These are phyloP conservation scores for Heliornis fulica DNA, from an alignment of 2,113 vertebrate species.

Conservation along the genomic window DNA sequence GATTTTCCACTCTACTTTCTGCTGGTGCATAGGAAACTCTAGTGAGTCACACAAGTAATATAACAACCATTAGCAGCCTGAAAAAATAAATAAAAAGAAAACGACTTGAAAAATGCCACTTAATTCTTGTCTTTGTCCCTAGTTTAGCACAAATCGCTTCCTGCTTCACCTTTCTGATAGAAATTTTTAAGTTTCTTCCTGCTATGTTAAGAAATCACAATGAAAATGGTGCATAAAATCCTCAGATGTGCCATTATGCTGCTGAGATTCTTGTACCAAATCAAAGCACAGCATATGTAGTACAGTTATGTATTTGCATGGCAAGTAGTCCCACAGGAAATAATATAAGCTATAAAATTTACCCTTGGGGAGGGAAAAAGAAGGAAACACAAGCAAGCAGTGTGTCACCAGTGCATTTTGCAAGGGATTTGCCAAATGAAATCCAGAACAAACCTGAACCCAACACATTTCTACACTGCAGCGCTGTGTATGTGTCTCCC, in stretches of 20 bases:
- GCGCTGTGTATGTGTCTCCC: neutral
- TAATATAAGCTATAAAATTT: constrained; percentile 22
- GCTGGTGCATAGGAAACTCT: constrained; percentile 47
- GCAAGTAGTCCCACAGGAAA: constrained; percentile 36
- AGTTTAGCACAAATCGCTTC: neutral
- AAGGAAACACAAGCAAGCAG: neutral
- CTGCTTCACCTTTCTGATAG: neutral
- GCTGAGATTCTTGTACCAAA: constrained; percentile 3
- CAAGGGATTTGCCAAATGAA: neutral
- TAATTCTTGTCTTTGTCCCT: neutral
- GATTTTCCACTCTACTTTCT: constrained; percentile 68
- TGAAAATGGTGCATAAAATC: neutral
- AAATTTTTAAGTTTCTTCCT: neutral
- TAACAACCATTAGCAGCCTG: neutral
- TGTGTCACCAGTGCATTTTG: neutral
- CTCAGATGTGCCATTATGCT: neutral
- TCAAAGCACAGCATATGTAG: neutral
- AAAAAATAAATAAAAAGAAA: neutral
- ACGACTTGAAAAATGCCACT: neutral
- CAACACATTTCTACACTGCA: neutral
- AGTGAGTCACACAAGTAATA: constrained; percentile 23
- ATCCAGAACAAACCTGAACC: neutral
- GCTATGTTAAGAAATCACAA: neutral
- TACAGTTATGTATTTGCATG: constrained; percentile 26
- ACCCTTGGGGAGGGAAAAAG: neutral